A percentile compares a stretch with the other conserved stretches of the same genome.
Conservation (phyloP, 1,140 invertebrate genomes). For the Apocrypta bakeri region DNA sequence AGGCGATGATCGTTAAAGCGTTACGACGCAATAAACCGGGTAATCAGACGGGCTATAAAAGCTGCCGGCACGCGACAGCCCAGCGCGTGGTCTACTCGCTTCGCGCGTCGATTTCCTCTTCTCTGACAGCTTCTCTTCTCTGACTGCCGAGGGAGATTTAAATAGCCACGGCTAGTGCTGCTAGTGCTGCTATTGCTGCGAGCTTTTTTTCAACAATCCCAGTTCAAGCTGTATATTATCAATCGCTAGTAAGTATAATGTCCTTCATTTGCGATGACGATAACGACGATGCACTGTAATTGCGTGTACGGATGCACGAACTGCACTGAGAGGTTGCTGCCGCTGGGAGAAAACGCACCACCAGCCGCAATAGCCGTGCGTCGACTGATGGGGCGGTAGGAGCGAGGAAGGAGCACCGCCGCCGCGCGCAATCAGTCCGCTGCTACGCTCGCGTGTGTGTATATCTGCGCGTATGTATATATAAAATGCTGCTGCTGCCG, state of each 20-base stretch:
- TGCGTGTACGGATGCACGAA: background rate
- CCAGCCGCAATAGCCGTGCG: conserved; percentile 38
- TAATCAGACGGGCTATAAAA: conserved; percentile 71
- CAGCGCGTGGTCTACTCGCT: conserved; percentile 1
- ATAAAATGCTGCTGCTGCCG: conserved; percentile 27
- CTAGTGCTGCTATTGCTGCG: no score
- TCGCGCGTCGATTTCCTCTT: conserved; percentile 14
- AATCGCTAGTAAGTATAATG: no score
- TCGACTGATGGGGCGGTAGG: conserved; percentile 40
- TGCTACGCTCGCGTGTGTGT: conserved; percentile 14
- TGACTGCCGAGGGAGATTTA: background rate
- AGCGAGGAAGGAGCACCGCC: conserved; percentile 1
- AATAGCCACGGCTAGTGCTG: background rate
- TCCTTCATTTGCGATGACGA: no score
- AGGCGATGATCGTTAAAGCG: conserved; percentile 69
- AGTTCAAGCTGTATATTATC: no score
- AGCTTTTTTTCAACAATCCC: background rate
- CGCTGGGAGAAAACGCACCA: conserved; percentile 22
- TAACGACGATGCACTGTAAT: background rate
- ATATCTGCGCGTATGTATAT: conserved; percentile 4
- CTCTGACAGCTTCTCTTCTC: conserved; percentile 8
- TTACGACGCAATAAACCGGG: conserved; percentile 73
- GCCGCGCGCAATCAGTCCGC: conserved; percentile 2
- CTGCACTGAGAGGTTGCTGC: background rate
- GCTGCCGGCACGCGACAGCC: conserved; percentile 67